Evolutionary conservation across 2,113 vertebrate genomes (phyloP).

Genomic region (Saguinus midas): DNA sequence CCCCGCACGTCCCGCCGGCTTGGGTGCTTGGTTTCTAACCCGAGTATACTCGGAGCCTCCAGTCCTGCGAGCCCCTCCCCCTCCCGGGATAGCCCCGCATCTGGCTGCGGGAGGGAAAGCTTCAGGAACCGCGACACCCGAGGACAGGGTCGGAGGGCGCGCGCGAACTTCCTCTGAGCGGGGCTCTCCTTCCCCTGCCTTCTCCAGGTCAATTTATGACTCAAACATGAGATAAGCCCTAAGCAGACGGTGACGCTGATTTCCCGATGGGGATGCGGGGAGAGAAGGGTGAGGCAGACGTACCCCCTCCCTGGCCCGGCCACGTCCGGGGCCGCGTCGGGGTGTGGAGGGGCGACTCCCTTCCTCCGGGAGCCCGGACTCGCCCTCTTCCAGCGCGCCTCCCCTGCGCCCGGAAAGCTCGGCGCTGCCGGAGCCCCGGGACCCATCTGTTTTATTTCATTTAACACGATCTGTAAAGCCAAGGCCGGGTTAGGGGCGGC

Average conservation of each 20-base stretch:
- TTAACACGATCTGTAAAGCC: conserved; percentile 19
- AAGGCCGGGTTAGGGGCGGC: neutral
- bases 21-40: neutral
- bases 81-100: neutral
- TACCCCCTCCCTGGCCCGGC: neutral
- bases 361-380: neutral
- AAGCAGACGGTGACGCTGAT: neutral
- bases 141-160: neutral
- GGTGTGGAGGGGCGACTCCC: neutral
- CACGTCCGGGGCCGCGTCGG: accelerated
- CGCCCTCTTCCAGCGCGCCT: too few relatives aligned
- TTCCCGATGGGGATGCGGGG: neutral
- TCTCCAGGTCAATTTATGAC: neutral
- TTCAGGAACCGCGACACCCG: neutral
- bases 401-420: neutral
- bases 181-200: neutral
- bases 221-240: neutral
- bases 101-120: neutral
- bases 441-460: conserved; percentile 5
- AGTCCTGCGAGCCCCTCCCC: neutral
- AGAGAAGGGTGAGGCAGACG: neutral
- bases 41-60: accelerated
- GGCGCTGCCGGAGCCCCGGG: neutral
- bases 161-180: neutral
- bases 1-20: accelerated